Evolutionary conservation across 2,888 invertebrate species (phyloP).

Genomic region (Epirrhoe tristata): DNA sequence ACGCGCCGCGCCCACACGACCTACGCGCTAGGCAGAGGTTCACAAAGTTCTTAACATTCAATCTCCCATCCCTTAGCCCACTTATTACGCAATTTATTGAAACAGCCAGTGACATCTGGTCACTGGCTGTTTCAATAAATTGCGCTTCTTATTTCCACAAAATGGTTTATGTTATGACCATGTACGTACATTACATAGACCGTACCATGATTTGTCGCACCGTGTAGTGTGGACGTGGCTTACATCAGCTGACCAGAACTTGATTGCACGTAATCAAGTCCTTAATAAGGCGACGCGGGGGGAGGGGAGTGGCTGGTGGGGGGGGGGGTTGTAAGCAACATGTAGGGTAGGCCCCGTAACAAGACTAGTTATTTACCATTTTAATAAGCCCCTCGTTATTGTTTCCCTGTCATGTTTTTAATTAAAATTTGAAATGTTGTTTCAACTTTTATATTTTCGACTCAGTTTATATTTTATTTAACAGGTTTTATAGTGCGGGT

Average conservation of each 20-base stretch:
- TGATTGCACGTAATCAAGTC: neutral
- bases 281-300: neutral
- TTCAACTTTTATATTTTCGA: neutral
- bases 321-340: neutral
- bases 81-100: no score
- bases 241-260: neutral
- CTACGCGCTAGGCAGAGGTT: no score
- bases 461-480: neutral
- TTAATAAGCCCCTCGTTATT: slow-evolving; percentile 6
- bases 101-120: no score
- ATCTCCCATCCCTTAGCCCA: no score
- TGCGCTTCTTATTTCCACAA: no score
- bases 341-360: neutral
- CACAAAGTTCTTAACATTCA: no score
- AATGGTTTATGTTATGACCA: neutral
- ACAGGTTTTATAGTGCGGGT: neutral
- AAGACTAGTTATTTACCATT: slow-evolving; percentile 9
- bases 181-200: neutral
- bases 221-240: neutral
- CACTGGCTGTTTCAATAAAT: no score
- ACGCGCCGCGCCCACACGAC: no score
- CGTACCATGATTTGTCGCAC: neutral
- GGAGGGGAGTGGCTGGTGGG: neutral
- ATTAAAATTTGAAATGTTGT: neutral
- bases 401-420: slow-evolving; percentile 2